phyloP scores from a whole-genome alignment of 1,140 invertebrate genomes.

The Coelopa frigida region DNA sequence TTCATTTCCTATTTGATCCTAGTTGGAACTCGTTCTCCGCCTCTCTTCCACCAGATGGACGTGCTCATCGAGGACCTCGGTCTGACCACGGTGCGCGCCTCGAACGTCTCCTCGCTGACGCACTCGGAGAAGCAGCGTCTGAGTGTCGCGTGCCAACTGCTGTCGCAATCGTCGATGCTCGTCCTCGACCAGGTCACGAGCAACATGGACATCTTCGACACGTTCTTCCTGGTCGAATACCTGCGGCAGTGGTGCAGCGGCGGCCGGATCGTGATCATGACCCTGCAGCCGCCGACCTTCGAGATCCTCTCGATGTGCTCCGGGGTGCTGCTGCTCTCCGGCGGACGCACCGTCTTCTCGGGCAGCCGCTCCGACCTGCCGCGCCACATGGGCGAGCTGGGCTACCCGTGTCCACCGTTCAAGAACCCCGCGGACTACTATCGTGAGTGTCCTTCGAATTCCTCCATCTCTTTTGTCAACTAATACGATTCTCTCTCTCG shows the following conservation, averaged over 20 bases:
- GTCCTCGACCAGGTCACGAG: conserved; percentile 82
- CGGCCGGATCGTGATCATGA: conserved; percentile 81
- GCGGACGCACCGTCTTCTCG: conserved; percentile 83
- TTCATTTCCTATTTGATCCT: background rate
- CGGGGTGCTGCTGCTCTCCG: conserved; percentile 73
- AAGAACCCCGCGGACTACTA: conserved; percentile 97
- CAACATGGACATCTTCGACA: conserved; percentile 94
- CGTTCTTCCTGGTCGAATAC: conserved; percentile 91
- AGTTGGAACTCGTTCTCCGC: conserved; percentile 5
- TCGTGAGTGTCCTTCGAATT: conserved; percentile 55
- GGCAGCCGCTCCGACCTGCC: conserved; percentile 82
- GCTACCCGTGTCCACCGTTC: conserved; percentile 90
- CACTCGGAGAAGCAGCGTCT: conserved; percentile 77
- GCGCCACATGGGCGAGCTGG: conserved; percentile 86
- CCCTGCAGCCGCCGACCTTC: conserved; percentile 87
- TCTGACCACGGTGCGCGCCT: conserved; percentile 73
- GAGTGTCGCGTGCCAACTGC: conserved; percentile 78
- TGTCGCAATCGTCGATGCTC: conserved; percentile 76
- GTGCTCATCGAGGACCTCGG: conserved; percentile 84
- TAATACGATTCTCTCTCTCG: background rate
- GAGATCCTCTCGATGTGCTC: conserved; percentile 94
- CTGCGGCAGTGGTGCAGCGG: conserved; percentile 84
- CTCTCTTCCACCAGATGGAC: conserved; percentile 56
- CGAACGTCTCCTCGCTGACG: conserved; percentile 70
- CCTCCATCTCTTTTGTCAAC: background rate